phyloP scores from a whole-genome alignment of 2,113 vertebrate genomes.

The Oryzias celebensis region DNA sequence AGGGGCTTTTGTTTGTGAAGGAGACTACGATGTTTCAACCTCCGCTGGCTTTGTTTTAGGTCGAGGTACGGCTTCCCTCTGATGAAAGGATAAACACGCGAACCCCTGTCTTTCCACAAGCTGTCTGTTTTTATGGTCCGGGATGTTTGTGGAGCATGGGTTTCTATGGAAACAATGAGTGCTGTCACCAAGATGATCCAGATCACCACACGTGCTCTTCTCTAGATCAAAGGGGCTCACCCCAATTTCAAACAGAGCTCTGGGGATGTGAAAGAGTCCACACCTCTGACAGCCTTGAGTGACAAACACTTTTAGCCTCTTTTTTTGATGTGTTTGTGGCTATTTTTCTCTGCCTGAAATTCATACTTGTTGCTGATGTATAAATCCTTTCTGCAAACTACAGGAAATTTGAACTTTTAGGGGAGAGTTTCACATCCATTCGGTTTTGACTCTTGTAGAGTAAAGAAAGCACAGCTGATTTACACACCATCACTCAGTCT shows the following conservation, averaged over 20 bases:
- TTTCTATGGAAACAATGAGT: conserved; percentile 63
- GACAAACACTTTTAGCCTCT: conserved; percentile 45
- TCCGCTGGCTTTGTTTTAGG: conserved; percentile 23
- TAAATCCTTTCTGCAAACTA: conserved; percentile 8
- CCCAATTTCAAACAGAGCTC: conserved; percentile 64
- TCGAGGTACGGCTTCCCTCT: conserved; percentile 24
- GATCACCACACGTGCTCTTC: conserved; percentile 49
- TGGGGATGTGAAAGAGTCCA: conserved; percentile 35
- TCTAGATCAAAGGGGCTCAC: conserved; percentile 65
- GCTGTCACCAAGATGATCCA: conserved; percentile 45
- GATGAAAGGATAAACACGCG: conserved; percentile 26
- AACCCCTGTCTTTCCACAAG: conserved; percentile 20
- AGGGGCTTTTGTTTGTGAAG: conserved; percentile 5
- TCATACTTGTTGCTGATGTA: conserved; percentile 23
- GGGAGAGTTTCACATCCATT: conserved; percentile 22
- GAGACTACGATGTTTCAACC: conserved; percentile 14
- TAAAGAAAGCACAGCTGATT: conserved; percentile 7
- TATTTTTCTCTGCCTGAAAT: conserved; percentile 24
- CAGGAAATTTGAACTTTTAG: conserved; percentile 8
- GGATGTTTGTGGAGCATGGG: conserved; percentile 17
- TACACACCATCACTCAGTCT: conserved; percentile 35
- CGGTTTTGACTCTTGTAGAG: conserved; percentile 24
- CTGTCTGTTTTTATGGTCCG: conserved; percentile 42
- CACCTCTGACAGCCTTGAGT: conserved; percentile 41
- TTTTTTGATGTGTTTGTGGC: conserved; percentile 48